Evolutionary conservation across 1,140 invertebrate genomes (phyloP).

Genomic region (Neodiprion pinetum): DNA sequence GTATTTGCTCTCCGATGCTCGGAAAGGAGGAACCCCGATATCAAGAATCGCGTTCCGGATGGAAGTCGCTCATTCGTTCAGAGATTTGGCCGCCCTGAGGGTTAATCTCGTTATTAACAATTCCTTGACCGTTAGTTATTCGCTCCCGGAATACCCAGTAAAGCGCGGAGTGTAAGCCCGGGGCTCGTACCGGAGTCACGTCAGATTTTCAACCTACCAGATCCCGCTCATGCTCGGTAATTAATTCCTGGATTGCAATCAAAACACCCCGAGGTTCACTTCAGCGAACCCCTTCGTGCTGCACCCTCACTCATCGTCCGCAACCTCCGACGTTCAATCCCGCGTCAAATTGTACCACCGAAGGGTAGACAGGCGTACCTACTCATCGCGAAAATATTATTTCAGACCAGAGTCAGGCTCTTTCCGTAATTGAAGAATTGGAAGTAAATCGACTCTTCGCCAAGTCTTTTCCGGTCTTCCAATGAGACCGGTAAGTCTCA

Average conservation of each 20-base stretch:
- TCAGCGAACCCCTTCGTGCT: not conserved
- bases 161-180: constrained; percentile 7
- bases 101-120: constrained; percentile 3
- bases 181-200: constrained; percentile 41
- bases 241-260: constrained; percentile 50
- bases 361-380: constrained; percentile 2
- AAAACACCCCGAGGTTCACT: constrained; percentile 38
- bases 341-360: constrained; percentile 17
- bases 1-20: too few relatives aligned
- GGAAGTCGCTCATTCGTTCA: too few relatives aligned
- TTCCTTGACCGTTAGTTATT: not conserved
- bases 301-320: constrained; percentile 16
- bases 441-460: too few relatives aligned
- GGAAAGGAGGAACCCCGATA: too few relatives aligned
- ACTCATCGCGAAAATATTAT: too few relatives aligned
- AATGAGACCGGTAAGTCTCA: too few relatives aligned
- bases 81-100: not conserved
- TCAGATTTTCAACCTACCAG: constrained; percentile 41
- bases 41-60: too few relatives aligned
- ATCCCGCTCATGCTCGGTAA: constrained; percentile 44
- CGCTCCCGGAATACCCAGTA: not conserved
- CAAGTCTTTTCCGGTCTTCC: too few relatives aligned
- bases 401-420: too few relatives aligned
- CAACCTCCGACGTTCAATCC: constrained; percentile 26
- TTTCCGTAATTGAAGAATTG: too few relatives aligned